A percentile compares a stretch with the other conserved stretches of the same genome.
Conservation (phyloP, 2,888 invertebrate species). For the Prionchulus punctatus region DNA sequence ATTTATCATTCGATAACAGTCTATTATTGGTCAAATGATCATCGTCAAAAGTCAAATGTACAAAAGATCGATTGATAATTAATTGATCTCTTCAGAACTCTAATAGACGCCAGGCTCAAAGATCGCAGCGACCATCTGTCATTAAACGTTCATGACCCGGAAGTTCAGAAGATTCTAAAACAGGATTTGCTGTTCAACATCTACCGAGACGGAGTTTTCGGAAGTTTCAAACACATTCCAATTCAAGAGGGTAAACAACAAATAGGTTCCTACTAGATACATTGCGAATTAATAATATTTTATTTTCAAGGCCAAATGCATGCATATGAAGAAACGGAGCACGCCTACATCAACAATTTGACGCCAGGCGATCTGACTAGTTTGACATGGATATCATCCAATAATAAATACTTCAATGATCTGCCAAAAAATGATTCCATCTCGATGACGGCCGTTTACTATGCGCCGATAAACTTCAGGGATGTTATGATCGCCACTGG, state of each 20-base stretch:
- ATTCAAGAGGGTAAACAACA: conserved; percentile 46
- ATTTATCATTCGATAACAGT: too few species aligned
- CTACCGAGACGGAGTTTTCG: conserved; percentile 61
- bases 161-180: conserved; percentile 26
- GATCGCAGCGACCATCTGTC: background rate
- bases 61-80: too few species aligned
- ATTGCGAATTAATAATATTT: too few species aligned
- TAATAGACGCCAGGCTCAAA: background rate
- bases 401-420: conserved; percentile 45
- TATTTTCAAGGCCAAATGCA: conserved; percentile 23
- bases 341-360: conserved; percentile 83
- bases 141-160: conserved; percentile 10
- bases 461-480: conserved; percentile 87
- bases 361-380: conserved; percentile 82
- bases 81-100: too few species aligned
- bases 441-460: conserved; percentile 49
- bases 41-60: too few species aligned
- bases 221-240: conserved; percentile 63
- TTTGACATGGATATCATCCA: conserved; percentile 79
- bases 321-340: conserved; percentile 47
- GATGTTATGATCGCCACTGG: conserved; percentile 96
- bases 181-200: conserved; percentile 74
- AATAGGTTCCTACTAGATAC: too few species aligned
- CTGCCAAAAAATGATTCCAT: too few species aligned
- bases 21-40: too few species aligned